Percentiles rank a stretch among this genome's conserved stretches.
These are phyloP conservation scores for Synanthedon vespiformis DNA, from an alignment of 2,888 invertebrate genomes.

Conservation along the genomic window DNA sequence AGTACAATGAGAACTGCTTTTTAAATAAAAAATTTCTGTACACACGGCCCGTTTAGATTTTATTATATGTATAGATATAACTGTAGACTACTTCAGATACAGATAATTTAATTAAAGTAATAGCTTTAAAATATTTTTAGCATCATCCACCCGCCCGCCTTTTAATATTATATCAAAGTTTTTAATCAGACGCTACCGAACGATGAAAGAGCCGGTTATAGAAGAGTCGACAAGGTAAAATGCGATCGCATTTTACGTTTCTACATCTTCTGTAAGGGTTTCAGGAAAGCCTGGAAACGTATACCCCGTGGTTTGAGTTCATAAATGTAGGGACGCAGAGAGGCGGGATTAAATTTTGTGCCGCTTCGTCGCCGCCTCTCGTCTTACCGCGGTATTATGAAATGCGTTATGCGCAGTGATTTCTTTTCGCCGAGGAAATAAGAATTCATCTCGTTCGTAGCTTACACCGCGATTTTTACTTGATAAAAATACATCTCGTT, in stretches of 20 bases:
- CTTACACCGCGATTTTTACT: conserved; percentile 13
- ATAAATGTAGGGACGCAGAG: conserved; percentile 4
- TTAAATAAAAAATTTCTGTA: no score
- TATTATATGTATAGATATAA: no score
- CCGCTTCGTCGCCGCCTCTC: conserved; percentile 15
- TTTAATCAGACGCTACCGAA: background rate
- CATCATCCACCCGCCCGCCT: background rate
- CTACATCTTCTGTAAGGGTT: background rate
- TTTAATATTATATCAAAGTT: background rate
- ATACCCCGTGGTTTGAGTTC: conserved; percentile 8
- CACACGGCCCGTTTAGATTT: no score
- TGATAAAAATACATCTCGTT: conserved; percentile 19
- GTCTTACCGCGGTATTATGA: conserved; percentile 18
- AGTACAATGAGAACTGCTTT: no score
- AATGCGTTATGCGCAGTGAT: conserved; percentile 23
- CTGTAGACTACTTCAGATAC: no score
- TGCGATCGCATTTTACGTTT: background rate
- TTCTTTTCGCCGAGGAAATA: conserved; percentile 21
- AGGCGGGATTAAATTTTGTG: conserved; percentile 25
- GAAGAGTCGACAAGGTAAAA: background rate
- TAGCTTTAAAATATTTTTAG: background rate
- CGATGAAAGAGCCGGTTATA: background rate
- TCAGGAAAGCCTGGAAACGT: conserved; percentile 3
- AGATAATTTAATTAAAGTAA: background rate
- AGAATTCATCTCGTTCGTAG: conserved; percentile 20